A percentile compares a stretch with the other conserved stretches of the same genome.
phyloP scores from a whole-genome alignment of 23 tunicate genomes.

The Halocynthia roretzi region DNA sequence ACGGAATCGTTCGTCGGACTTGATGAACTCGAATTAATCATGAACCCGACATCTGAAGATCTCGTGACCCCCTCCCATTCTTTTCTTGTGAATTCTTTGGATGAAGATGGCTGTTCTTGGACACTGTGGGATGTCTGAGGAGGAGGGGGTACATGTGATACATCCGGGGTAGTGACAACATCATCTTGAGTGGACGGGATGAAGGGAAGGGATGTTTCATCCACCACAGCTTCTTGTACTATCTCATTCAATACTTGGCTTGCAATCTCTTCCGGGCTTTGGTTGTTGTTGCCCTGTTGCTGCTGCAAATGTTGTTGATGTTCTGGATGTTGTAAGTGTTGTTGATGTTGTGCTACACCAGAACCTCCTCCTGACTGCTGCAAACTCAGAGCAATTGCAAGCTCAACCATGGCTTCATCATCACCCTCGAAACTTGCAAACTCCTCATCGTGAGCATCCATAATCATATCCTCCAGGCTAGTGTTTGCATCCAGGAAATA shows the following conservation, averaged over 20 bases:
- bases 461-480: conserved; percentile 2
- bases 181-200: no score
- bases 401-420: conserved; percentile 90
- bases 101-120: no score
- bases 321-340: conserved; percentile 29
- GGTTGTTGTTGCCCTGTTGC: background rate
- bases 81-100: no score
- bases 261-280: background rate
- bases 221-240: background rate
- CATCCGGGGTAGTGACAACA: no score
- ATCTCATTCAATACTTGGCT: background rate
- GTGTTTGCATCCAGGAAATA: conserved; percentile 11
- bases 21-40: no score
- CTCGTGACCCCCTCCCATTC: no score
- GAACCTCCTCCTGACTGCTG: conserved; percentile 43
- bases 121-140: no score
- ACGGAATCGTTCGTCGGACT: background rate
- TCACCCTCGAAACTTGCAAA: conserved; percentile 42
- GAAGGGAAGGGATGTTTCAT: no score
- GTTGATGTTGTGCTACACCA: conserved; percentile 28
- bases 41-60: no score
- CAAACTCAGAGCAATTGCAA: conserved; percentile 75
- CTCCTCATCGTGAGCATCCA: conserved; percentile 7
- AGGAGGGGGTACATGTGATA: no score
- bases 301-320: background rate